Base-by-base conservation (phyloP, 1,140 invertebrate species). In the Euglossa dilemma region DNA sequence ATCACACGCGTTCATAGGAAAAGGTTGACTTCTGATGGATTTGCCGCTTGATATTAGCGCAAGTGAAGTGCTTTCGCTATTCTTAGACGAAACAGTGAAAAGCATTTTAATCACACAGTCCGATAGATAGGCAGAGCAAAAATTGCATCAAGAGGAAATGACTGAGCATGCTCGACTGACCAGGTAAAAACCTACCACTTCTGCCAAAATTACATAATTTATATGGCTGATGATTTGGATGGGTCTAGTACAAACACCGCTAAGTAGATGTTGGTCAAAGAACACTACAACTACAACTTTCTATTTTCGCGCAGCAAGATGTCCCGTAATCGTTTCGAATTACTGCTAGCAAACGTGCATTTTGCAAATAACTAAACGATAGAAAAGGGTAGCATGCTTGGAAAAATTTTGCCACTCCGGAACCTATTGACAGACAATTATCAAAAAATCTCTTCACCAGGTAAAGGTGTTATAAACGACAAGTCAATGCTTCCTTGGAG, bases 1-100 rank as follows among this genome's bases (percentile, higher is more conserved):
- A 57, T 77, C 74, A 72, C 78, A 78, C 72, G 0, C 56, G 54
- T 76, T 83, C 63, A 84, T 69, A 28, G 82, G 74, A 72, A 84
- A 84, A 73, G 64, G 67, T 73, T 67, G 82, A 1, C 59, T 72
- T 84, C 50, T 79, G 0, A 25, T 84, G 64, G 67, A 84, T 59
- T 66, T 84, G 43, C 82, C 67, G 14, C 66, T 59, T 25, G 50
- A 78, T 23, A 84, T 84, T 84, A 77, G 45, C 6, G 47, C 82
- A 63, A 63, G 74, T 78, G 69, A 83, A 83, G 74, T 83, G n/a
- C n/a, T n/a, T n/a, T n/a, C n/a, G n/a, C n/a, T n/a, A n/a, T n/a
- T n/a, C n/a, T n/a, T n/a, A n/a, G 47, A 78, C 64, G 57, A 83
- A 83, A 71, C 64, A 43, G 45, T 78, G 57, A 77, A 78, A 77